Evolutionary conservation across 2,113 vertebrate genomes (phyloP).

Genomic region (Sinocyclocheilus anophthalmus): DNA sequence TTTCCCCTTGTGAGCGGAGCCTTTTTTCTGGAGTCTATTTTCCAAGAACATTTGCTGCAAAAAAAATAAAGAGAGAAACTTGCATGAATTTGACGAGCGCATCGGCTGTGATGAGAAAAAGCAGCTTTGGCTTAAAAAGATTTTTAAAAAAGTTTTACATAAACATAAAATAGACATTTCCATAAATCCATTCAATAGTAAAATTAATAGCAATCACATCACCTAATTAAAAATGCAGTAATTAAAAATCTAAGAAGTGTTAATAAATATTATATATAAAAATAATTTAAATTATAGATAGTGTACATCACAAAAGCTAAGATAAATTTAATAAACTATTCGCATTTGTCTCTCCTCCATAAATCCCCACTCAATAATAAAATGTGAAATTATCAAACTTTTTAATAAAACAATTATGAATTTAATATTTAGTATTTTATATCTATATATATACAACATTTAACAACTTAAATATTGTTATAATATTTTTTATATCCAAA

Average conservation of each 20-base stretch:
- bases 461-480: too few relatives aligned
- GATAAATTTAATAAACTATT: too few relatives aligned
- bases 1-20: not conserved
- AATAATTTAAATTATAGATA: too few relatives aligned
- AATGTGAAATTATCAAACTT: too few relatives aligned
- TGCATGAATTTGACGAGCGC: not conserved
- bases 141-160: not conserved
- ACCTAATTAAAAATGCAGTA: too few relatives aligned
- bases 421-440: too few relatives aligned
- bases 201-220: not conserved
- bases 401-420: too few relatives aligned
- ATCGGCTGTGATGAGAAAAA: not conserved
- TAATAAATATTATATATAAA: not conserved
- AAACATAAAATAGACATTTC: not conserved
- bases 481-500: too few relatives aligned
- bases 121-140: not conserved
- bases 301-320: too few relatives aligned
- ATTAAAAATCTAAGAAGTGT: not conserved
- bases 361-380: too few relatives aligned
- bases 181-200: not conserved
- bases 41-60: not conserved
- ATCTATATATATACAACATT: too few relatives aligned
- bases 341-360: too few relatives aligned
- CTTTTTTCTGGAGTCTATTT: not conserved
- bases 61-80: not conserved